Evolutionary conservation across 2,888 invertebrate genomes (phyloP), one percentile per base, ranked within the genome.

Genomic region (Merodon equestris): DNA sequence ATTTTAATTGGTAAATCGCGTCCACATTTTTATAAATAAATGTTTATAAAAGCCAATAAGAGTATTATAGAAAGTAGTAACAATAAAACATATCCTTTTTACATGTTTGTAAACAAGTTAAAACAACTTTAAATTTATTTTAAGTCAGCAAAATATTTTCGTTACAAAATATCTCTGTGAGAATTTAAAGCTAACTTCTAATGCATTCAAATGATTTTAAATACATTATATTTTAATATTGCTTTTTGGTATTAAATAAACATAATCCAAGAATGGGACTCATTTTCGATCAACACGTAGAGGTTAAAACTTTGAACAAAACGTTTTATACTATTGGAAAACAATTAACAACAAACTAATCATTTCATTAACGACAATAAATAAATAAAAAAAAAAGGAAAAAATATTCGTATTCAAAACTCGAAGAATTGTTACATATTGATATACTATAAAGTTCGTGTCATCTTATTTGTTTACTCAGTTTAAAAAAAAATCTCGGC

Each of bases 281-380:
- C 2, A 27, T 27, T 27, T 27, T 2, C 3, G 3, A 27, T 27
- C 27, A 27, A 27, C 27, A 4, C 3, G 7, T 27, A 27, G 27
- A 27, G 27, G 27, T 27, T 72, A 57, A 40, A 60, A 72, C 50
- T 77, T 50, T 72, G 12, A 72, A 67, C 34, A 50, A 51, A 60
- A 27, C 7, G 7, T 4, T 72, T 40, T 66, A 36, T 66, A 50
- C 38, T 72, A 44, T 47, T 72, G 40, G n/a, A 53, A 66, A 66
- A 40, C 10, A 63, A 44, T 47, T 51, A 54, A 66, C 45, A 71
- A 61, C 38, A 57, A 60, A 63, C 48, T n/a, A n/a, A n/a, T 70
- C 58, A 68, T 42, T 40, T 75, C 75, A 64, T 66, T 15, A 70
- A 70, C 61, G 58, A 75, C 61, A 81, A 81, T 81, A 81, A 81